phyloP scores from a whole-genome alignment of 1,140 invertebrate genomes.

The Ladona fulva region DNA sequence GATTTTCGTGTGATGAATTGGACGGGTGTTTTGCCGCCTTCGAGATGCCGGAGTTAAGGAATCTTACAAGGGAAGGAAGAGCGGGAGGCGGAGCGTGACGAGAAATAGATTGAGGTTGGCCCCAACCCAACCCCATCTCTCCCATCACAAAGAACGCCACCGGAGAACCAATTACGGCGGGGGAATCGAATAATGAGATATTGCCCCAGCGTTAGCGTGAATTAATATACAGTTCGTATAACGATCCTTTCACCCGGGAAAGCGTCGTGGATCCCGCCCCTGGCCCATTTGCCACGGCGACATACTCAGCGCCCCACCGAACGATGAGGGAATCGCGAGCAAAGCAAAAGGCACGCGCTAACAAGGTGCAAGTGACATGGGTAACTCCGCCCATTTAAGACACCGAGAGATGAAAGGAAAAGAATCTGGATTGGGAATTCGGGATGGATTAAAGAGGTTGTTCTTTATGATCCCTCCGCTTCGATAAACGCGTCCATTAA shows the following conservation, averaged over 20 bases:
- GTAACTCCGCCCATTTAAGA: neutral
- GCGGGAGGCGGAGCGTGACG: neutral
- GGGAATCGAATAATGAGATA: slow-evolving; percentile 9
- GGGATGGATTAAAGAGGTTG: neutral
- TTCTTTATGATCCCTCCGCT: neutral
- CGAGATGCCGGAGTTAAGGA: neutral
- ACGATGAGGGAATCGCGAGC: neutral
- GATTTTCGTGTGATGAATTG: neutral
- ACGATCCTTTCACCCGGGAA: neutral
- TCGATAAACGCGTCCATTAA: too few relatives aligned
- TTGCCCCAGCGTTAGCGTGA: neutral
- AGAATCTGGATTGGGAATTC: neutral
- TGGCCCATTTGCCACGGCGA: neutral
- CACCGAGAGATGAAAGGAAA: neutral
- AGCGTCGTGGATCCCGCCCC: neutral
- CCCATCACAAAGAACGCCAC: neutral
- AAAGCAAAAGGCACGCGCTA: neutral
- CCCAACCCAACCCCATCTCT: too few relatives aligned
- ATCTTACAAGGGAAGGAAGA: neutral
- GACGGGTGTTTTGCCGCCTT: neutral
- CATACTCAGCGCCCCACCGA: neutral
- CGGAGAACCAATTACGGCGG: neutral
- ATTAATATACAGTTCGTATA: slow-evolving; percentile 4
- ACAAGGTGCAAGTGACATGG: neutral
- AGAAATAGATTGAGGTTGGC: too few relatives aligned